Base-by-base conservation (phyloP, 2,888 invertebrate genomes). In the Cosmia trapezina region DNA sequence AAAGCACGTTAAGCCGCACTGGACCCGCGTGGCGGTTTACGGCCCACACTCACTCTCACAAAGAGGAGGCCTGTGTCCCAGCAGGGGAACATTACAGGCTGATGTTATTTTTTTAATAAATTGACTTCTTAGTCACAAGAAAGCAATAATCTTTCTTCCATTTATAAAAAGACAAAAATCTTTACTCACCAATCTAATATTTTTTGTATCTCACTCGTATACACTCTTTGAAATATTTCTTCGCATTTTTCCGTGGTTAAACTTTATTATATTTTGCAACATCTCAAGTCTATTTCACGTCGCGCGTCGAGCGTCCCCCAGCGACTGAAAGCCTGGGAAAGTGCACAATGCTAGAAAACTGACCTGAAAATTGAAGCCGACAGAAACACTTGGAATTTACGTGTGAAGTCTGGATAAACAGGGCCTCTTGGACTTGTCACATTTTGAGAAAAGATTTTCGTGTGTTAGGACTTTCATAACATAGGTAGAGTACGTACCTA, bases 181-280 rank as follows among this genome's bases (percentile, higher is more conserved):
- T 33, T 53, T 4, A 41, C 28, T 11, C 7, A 14, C 33, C 33
- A 14, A 28, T 51, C 17, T 4, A 57, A 51, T n/a, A n/a, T 8
- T 1, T 68, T 68, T 68, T n/a, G 22, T 4, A 19, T n/a, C 17
- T 56, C 14, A n/a, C 51, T 70, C 4, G 47, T 47, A 2, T 9
- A 4, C 68, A n/a, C 51, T 17, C 9, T 41, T 47, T 45, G 22
- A 71, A 62, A 78, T 57, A 6, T 62, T 51, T n/a, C 1, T 41
- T 3, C 19, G 56, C 41, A 66, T 49, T 74, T 56, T 68, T 19
- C 54, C 33, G 43, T 47, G 76, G 77, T 59, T 12, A 43, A 64
- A 67, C 60, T 81, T 76, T 71, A 60, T 81, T 70, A 76, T 81
- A 67, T 81, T 76, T 77, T 41, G 22, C 51, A 45, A 43, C 53